Conservation (phyloP, 2,888 invertebrate species). For the Acronicta alni region DNA sequence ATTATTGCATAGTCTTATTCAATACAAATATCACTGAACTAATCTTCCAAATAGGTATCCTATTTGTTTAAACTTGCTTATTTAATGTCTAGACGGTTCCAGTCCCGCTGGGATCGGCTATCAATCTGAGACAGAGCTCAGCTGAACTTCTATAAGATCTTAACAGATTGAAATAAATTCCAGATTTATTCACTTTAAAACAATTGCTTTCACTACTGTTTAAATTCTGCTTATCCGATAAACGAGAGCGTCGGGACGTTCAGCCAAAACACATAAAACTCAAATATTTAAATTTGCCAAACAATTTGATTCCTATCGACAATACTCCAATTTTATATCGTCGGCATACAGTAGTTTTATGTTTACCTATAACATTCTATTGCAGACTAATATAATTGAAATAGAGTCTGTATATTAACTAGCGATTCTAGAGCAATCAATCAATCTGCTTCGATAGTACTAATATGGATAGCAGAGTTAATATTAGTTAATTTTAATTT, state of each 20-base stretch:
- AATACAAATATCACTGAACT: no score
- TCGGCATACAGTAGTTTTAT: constrained; percentile 48
- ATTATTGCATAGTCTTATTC: no score
- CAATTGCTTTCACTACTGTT: constrained; percentile 2
- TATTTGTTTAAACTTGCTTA: no score
- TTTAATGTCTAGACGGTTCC: no score
- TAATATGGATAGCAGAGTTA: no score
- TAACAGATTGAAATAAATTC: neutral
- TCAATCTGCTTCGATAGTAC: no score
- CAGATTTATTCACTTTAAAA: constrained; percentile 11
- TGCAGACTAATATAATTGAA: constrained; percentile 43
- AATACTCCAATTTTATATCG: constrained; percentile 48
- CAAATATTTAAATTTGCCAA: constrained; percentile 44
- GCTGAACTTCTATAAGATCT: no score
- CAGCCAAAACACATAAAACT: constrained; percentile 44
- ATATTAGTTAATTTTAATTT: no score
- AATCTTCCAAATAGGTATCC: no score
- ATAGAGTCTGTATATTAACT: constrained; percentile 31
- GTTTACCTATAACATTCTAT: constrained; percentile 50
- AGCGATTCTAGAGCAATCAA: no score
- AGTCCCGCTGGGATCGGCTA: neutral
- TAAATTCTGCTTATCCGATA: constrained; percentile 37
- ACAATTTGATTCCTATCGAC: constrained; percentile 47
- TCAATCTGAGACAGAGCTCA: neutral
- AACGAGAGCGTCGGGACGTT: constrained; percentile 14